Percentiles rank a stretch among this genome's conserved stretches.
Evolutionary conservation across 2,888 invertebrate genomes (phyloP).

Genomic region (Sisyra terminalis): DNA sequence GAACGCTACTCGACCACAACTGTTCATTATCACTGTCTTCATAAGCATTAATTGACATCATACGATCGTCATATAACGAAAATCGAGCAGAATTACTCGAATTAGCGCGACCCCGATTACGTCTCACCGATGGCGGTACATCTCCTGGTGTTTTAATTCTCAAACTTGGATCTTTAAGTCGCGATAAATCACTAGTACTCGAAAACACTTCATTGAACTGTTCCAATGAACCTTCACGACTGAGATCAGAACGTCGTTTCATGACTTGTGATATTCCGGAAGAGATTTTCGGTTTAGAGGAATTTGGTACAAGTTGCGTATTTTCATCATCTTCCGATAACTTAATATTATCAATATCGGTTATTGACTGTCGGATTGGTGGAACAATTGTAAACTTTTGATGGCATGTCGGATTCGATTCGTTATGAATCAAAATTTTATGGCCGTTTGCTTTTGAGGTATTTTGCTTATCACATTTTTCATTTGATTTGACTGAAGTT

Average conservation of each 20-base stretch:
- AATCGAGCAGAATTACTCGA: slow-evolving; percentile 43
- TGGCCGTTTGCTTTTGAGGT: slow-evolving; percentile 10
- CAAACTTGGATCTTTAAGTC: slow-evolving; percentile 55
- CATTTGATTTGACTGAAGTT: slow-evolving; percentile 17
- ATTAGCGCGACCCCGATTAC: slow-evolving; percentile 44
- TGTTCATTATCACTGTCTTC: slow-evolving; percentile 10
- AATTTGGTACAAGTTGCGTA: slow-evolving; percentile 5
- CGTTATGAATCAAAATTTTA: slow-evolving; percentile 7
- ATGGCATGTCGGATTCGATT: slow-evolving; percentile 10
- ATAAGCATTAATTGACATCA: slow-evolving; percentile 48
- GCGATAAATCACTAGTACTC: slow-evolving; percentile 44
- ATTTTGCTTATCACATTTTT: slow-evolving; percentile 12
- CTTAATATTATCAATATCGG: slow-evolving; percentile 6
- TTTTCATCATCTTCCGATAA: slow-evolving; percentile 9
- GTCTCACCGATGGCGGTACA: slow-evolving; percentile 58
- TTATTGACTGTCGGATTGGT: slow-evolving; percentile 5
- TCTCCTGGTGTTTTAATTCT: slow-evolving; percentile 71
- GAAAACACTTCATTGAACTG: slow-evolving; percentile 62
- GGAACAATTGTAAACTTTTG: slow-evolving; percentile 10
- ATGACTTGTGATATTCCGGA: slow-evolving; percentile 25
- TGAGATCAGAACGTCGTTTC: slow-evolving; percentile 24
- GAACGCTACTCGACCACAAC: slow-evolving; percentile 26
- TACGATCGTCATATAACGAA: slow-evolving; percentile 76
- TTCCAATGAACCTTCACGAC: slow-evolving; percentile 53
- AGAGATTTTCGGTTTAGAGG: slow-evolving; percentile 13